Base-by-base conservation (phyloP, 2,888 invertebrate species). In the Lampropteryx suffumata region DNA sequence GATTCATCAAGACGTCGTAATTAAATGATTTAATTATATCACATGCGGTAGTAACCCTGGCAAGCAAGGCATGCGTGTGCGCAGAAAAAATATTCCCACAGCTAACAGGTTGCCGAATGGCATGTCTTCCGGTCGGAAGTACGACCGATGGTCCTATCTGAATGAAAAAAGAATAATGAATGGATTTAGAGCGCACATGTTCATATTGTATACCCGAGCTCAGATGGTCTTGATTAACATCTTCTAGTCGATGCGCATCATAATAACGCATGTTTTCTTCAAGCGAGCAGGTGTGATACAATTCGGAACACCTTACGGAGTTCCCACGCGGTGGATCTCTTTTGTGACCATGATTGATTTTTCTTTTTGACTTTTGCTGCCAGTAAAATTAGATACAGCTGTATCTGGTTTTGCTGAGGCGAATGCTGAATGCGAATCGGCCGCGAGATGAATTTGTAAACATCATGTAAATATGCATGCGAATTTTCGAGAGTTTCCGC, bases 121-220 rank as follows among this genome's bases (percentile, higher is more conserved):
- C 67, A 72, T 70, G 79, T 64, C 80, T 88, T 89, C 89, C 88
- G 85, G 86, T 82, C 85, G 89, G 89, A 90, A 90, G 89, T 88
- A 73, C 71, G 76, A 79, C 82, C 77, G 81, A 79, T 84, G 82
- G 85, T 84, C 82, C 79, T 81, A 81, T 76, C 67, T 64, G 64
- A 66, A 71, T 69, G 73, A 72, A 74, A 73, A 76, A 79, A 77
- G 73, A 67, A 64, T 55, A 65, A 69, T 79, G 73, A 80, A 82
- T 81, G 77, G 74, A 77, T 75, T 65, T 71, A 64, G 68, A 76
- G 71, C 76, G 73, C 84, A 83, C 80, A 85, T 86, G 87, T 76
- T 74, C 72, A 62, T 54, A 69, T 71, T 70, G 65, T 69, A 58
- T 51, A 55, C 60, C 56, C 34, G 52, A 51, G 30, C 55, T 67